Evolutionary conservation across 2,797 vertebrate genomes (phyloP).

Genomic region (Pogoniulus pusillus): DNA sequence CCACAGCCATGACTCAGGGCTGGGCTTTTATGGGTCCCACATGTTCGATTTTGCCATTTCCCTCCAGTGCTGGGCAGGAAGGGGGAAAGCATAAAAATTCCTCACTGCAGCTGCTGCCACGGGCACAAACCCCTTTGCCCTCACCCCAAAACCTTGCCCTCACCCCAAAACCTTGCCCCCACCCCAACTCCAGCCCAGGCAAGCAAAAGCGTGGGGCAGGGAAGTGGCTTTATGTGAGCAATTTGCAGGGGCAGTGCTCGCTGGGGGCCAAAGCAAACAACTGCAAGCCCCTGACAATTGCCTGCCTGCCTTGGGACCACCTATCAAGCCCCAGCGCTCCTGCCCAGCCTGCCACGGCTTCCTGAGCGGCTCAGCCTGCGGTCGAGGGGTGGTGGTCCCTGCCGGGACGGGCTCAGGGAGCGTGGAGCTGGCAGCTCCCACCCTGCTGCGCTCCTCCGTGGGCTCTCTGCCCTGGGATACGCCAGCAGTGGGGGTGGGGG

Average conservation of each 20-base stretch:
- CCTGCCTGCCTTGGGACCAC: constrained; percentile 56
- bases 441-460: background rate
- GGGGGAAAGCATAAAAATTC: constrained; percentile 50
- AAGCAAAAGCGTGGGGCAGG: background rate
- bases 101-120: background rate
- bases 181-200: background rate
- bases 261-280: constrained; percentile 56
- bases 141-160: background rate
- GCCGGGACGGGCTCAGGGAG: background rate
- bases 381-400: background rate
- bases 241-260: background rate
- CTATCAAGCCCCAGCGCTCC: constrained; percentile 35
- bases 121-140: background rate
- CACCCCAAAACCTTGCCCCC: background rate
- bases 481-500: accelerated
- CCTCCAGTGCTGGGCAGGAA: constrained; percentile 20
- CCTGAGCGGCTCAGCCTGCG: constrained; percentile 11
- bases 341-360: background rate
- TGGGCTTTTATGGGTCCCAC: constrained; percentile 48
- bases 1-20: background rate
- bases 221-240: background rate
- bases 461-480: background rate
- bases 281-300: background rate
- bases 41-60: constrained; percentile 5
- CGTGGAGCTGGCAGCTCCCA: background rate